Conservation (phyloP, 2,797 vertebrate species). For the Melanotaenia boesemani region DNA sequence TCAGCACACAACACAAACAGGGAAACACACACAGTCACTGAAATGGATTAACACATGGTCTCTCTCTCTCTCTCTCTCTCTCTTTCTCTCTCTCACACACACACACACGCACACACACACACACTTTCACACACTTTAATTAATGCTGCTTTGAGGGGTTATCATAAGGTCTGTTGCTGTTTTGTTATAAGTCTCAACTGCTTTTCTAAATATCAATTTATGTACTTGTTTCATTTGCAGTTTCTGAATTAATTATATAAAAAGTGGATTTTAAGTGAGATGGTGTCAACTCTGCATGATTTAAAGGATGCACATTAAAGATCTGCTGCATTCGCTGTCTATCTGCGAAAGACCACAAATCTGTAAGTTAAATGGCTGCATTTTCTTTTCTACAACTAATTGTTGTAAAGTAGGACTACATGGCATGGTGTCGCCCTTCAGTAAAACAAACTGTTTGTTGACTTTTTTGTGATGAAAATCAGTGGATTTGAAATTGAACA, state of each 20-base stretch:
- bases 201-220: constrained; percentile 63
- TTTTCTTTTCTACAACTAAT: background rate
- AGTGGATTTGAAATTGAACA: background rate
- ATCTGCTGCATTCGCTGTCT: background rate
- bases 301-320: background rate
- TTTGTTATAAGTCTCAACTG: constrained; percentile 74
- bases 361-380: background rate
- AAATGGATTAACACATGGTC: constrained; percentile 20
- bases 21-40: constrained; percentile 33
- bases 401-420: background rate
- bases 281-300: background rate
- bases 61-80: background rate
- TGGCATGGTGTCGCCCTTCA: background rate
- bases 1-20: constrained; percentile 65
- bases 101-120: constrained; percentile 6
- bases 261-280: background rate
- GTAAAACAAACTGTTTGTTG: no score
- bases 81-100: constrained; percentile 5
- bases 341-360: background rate
- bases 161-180: constrained; percentile 16
- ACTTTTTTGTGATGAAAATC: background rate
- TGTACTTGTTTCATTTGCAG: constrained; percentile 17
- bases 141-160: constrained; percentile 16
- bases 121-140: constrained; percentile 10
- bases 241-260: background rate